Percentiles rank a stretch among this genome's conserved stretches.
phyloP scores from a whole-genome alignment of 2,113 vertebrate species.

The Megalops atlanticus region DNA sequence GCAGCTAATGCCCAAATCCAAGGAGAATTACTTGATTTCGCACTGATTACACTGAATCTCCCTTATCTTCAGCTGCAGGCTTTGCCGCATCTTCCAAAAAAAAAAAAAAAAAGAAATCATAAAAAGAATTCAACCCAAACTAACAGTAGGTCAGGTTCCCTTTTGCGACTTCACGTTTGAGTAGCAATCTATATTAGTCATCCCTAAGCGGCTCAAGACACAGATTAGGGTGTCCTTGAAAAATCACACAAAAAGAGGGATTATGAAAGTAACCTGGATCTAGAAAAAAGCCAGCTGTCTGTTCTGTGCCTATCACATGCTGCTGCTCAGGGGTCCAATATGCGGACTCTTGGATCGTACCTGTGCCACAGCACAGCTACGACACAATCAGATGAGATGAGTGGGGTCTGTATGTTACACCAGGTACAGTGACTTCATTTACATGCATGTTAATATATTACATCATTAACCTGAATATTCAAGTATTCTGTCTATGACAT shows the following conservation, averaged over 20 bases:
- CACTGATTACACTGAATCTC: not conserved
- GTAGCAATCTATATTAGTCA: not conserved
- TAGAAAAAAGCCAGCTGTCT: conserved; percentile 25
- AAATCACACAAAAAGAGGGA: conserved; percentile 5
- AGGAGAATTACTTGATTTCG: not conserved
- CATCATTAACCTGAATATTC: no score
- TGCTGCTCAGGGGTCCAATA: not conserved
- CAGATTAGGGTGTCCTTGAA: conserved; percentile 20
- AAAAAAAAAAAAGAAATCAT: not conserved
- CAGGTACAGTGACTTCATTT: not conserved
- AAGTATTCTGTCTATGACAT: no score
- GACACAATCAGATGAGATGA: no score
- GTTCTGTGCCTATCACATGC: not conserved
- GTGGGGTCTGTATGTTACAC: not conserved
- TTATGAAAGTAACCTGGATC: conserved; percentile 18
- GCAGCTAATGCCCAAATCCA: not conserved
- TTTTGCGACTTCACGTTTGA: not conserved
- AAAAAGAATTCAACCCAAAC: not conserved
- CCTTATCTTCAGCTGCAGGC: not conserved
- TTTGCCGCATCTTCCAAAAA: not conserved
- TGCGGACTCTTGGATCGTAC: not conserved
- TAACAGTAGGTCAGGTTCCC: not conserved
- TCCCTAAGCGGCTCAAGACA: conserved; percentile 4
- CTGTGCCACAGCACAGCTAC: not conserved
- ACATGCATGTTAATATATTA: not conserved